phyloP scores from a whole-genome alignment of 2,113 vertebrate genomes.

The Cervus canadensis region DNA sequence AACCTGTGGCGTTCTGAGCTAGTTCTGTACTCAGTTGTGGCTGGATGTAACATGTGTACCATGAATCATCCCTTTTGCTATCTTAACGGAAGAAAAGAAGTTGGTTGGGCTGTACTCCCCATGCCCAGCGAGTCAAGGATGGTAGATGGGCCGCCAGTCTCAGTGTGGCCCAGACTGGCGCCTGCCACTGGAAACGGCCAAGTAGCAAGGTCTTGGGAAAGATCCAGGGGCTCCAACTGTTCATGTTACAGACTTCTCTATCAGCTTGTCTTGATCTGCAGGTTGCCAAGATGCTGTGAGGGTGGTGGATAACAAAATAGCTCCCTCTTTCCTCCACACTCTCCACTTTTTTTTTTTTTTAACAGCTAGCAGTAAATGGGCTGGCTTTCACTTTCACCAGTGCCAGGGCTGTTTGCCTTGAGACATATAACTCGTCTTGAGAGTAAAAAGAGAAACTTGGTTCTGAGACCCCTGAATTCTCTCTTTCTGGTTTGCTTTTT shows the following conservation, averaged over 20 bases:
- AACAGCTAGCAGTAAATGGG: background rate
- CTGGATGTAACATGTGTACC: background rate
- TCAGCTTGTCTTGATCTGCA: background rate
- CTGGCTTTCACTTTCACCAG: background rate
- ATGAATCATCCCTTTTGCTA: background rate
- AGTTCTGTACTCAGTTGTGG: background rate
- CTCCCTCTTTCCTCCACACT: too few relatives aligned
- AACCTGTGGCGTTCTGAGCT: background rate
- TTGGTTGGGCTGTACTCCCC: background rate
- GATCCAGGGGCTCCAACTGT: background rate
- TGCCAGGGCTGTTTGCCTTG: background rate
- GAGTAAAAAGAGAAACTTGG: background rate
- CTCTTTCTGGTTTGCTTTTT: background rate
- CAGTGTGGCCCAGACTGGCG: fast-evolving
- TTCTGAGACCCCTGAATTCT: fast-evolving
- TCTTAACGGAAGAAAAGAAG: background rate
- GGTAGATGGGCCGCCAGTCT: background rate
- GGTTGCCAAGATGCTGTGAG: background rate
- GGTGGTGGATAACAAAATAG: background rate
- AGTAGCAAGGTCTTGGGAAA: background rate
- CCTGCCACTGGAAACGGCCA: background rate
- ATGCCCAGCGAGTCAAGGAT: background rate
- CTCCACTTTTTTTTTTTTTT: background rate
- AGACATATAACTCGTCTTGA: background rate
- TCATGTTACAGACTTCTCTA: background rate